Evolutionary conservation across 2,113 vertebrate genomes (phyloP).

Genomic region (Actenoides hombroni): DNA sequence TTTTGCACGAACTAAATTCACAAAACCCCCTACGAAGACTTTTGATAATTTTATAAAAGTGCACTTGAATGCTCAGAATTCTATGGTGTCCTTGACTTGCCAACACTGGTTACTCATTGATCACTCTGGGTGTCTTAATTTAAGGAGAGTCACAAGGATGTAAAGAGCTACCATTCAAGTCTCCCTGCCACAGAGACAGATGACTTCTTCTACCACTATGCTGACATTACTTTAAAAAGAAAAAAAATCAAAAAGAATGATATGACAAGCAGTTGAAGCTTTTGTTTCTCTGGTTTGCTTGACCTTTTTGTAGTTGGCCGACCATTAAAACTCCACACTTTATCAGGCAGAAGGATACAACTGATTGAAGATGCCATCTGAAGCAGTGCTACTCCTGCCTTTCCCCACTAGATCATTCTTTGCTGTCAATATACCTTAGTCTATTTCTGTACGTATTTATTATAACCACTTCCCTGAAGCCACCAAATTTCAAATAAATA

Average conservation of each 20-base stretch:
- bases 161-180: not conserved
- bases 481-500: conserved; percentile 56
- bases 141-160: not conserved
- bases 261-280: not conserved
- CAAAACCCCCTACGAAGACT: not conserved
- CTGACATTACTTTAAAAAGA: not conserved
- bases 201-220: not conserved
- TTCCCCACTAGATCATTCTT: not conserved
- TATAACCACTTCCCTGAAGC: conserved; percentile 16
- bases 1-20: not conserved
- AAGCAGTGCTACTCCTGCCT: not conserved
- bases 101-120: not conserved
- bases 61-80: fast-evolving
- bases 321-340: not conserved
- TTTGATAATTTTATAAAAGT: not conserved
- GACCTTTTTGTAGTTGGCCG: conserved; percentile 17
- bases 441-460: not conserved
- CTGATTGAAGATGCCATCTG: not conserved
- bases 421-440: not conserved
- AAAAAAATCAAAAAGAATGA: not conserved
- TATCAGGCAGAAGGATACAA: not conserved
- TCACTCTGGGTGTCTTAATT: not conserved
- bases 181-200: not conserved
- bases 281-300: not conserved
- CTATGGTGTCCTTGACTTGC: not conserved